A percentile compares a stretch with the other conserved stretches of the same genome.
phyloP scores from a whole-genome alignment of 2,113 vertebrate species.

The Plectropomus leopardus region DNA sequence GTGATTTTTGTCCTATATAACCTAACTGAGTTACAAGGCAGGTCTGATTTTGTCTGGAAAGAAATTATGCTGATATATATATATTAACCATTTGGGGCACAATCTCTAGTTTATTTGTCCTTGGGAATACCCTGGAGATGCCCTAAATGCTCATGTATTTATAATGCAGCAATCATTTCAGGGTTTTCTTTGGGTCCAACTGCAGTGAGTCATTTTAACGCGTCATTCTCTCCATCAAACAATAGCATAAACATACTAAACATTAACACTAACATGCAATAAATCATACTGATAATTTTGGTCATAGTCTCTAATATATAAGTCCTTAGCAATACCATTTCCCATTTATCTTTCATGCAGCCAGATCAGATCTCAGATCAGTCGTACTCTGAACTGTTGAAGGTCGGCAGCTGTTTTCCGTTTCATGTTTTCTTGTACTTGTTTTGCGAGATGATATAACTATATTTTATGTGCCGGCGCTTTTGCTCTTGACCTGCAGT shows the following conservation, averaged over 20 bases:
- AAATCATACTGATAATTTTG: too few species aligned
- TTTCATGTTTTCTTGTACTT: neutral
- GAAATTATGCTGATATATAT: neutral
- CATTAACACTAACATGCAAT: too few species aligned
- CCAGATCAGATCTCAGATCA: too few species aligned
- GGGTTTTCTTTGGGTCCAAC: too few species aligned
- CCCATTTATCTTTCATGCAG: too few species aligned
- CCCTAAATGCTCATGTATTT: neutral
- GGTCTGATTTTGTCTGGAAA: constrained; percentile 6
- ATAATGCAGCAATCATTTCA: neutral
- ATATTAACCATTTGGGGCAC: too few species aligned
- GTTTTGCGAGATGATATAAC: neutral
- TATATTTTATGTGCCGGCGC: neutral
- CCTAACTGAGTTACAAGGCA: neutral
- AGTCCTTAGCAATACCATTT: too few species aligned
- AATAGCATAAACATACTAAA: too few species aligned
- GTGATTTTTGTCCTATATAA: neutral
- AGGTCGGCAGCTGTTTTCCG: neutral
- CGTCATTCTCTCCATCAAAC: too few species aligned
- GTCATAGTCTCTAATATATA: too few species aligned
- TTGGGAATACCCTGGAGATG: neutral
- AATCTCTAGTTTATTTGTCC: neutral
- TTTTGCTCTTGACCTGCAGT: neutral
- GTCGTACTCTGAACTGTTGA: neutral
- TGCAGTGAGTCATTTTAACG: too few species aligned